A percentile compares a stretch with the other conserved stretches of the same genome.
Conservation (phyloP, 2,113 vertebrate genomes). For the Amblyornis subalaris region DNA sequence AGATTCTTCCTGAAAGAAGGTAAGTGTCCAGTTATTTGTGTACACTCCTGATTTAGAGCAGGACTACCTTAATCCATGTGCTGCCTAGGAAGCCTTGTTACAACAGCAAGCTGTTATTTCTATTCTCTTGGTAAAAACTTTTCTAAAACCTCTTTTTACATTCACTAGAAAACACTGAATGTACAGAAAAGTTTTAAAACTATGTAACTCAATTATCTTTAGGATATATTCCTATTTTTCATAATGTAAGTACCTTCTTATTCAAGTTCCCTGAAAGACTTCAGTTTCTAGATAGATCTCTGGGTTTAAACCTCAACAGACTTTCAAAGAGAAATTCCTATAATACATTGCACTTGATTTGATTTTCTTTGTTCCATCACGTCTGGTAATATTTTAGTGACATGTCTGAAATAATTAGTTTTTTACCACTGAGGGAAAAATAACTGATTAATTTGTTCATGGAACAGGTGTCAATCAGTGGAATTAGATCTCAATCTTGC, state of each 20-base stretch:
- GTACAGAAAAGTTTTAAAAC: background rate
- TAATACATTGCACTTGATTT: background rate
- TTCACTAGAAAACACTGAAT: background rate
- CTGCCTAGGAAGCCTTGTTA: background rate
- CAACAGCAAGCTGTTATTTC: background rate
- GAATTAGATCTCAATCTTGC: constrained; percentile 74
- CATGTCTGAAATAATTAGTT: background rate
- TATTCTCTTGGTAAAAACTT: background rate
- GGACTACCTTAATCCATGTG: background rate
- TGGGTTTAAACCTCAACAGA: background rate
- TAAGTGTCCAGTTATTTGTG: constrained; percentile 56
- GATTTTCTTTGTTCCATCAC: background rate
- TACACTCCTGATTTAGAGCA: background rate
- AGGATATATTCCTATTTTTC: background rate
- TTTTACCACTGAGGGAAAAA: background rate
- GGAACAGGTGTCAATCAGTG: constrained; percentile 80
- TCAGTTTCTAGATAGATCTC: background rate
- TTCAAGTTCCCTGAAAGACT: background rate
- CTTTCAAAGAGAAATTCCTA: background rate
- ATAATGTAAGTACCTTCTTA: background rate
- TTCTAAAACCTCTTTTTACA: background rate
- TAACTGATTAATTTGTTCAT: background rate
- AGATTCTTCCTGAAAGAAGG: constrained; percentile 85
- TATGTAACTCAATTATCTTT: background rate
- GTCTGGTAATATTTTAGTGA: background rate